Base-by-base conservation (phyloP, 1,140 invertebrate species). In the Drosophila sechellia region DNA sequence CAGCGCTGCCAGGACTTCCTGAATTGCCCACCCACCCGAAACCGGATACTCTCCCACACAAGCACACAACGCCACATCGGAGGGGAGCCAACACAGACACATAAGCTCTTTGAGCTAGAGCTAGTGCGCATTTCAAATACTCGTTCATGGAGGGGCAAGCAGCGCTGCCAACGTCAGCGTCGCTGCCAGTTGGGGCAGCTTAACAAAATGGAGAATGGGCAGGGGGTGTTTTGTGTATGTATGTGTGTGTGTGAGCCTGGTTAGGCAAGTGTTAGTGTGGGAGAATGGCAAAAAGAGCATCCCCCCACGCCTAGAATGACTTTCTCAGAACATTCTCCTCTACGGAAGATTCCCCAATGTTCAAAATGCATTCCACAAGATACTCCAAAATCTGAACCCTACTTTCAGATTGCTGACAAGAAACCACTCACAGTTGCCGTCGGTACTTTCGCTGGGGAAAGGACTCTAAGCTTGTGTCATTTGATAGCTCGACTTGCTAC, bases 101-200 rank as follows among this genome's bases (percentile, higher is more conserved):
- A 74, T 39, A 60, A 15, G 27, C 69, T 60, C 40, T 78, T 77
- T 90, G 85, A 89, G 84, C 84, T 87, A 89, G 75, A 80, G 84
- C 84, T 90, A 90, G 87, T 90, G 87, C 87, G 87, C 87, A 90
- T 90, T 90, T 90, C 87, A 90, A 90, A 90, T 70, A 49, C 63
- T 64, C 63, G 63, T 39, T 11, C 48, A 77, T 79, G 79, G 69
- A 90, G 84, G 83, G 83, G 83, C 83, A 81, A 53, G 35, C 55
- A 45, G 60, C 55, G 65, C 55, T 40, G 76, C 35, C 61, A 25
- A 12, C 75, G 46, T 34, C 48, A 79, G 45, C 84, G 64, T 58
- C 76, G 83, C 69, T 49, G 75, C 48, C 25, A 17, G 79, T 76
- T 81, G 80, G 79, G 79, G 80, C 80, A 84, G 58, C 53, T 45